A percentile compares a stretch with the other conserved stretches of the same genome.
phyloP scores from a whole-genome alignment of 2,113 vertebrate species.

The Hydrolagus affinis region DNA sequence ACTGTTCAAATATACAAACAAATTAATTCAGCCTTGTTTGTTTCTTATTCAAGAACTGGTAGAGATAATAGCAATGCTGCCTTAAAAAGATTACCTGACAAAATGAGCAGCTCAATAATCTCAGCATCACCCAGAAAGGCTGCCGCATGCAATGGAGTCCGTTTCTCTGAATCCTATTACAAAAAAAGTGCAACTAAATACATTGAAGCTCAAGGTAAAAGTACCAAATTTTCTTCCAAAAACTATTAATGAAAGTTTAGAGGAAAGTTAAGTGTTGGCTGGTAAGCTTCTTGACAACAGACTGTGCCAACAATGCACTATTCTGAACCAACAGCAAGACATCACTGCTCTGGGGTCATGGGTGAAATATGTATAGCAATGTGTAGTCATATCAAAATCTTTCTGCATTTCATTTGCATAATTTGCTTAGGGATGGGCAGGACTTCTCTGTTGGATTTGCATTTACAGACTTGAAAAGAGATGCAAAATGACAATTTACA shows the following conservation, averaged over 20 bases:
- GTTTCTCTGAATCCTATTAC: conserved; percentile 80
- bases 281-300: too few relatives aligned
- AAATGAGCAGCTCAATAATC: conserved; percentile 90
- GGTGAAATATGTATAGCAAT: too few relatives aligned
- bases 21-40: background rate
- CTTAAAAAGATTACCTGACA: conserved; percentile 67
- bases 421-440: too few relatives aligned
- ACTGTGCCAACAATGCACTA: too few relatives aligned
- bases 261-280: background rate
- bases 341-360: too few relatives aligned
- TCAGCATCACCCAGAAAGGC: conserved; percentile 90
- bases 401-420: too few relatives aligned
- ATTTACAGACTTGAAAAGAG: too few relatives aligned
- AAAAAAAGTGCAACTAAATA: background rate
- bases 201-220: background rate
- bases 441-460: too few relatives aligned
- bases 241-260: background rate
- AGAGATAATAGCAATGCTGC: background rate
- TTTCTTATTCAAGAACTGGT: background rate
- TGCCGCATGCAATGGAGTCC: conserved; percentile 84
- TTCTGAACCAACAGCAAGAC: too few relatives aligned
- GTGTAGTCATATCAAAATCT: too few relatives aligned
- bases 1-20: background rate
- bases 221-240: background rate
- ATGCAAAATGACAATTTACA: too few relatives aligned